Base-by-base conservation (phyloP, 2,888 invertebrate species). In the Apodemia zela region DNA sequence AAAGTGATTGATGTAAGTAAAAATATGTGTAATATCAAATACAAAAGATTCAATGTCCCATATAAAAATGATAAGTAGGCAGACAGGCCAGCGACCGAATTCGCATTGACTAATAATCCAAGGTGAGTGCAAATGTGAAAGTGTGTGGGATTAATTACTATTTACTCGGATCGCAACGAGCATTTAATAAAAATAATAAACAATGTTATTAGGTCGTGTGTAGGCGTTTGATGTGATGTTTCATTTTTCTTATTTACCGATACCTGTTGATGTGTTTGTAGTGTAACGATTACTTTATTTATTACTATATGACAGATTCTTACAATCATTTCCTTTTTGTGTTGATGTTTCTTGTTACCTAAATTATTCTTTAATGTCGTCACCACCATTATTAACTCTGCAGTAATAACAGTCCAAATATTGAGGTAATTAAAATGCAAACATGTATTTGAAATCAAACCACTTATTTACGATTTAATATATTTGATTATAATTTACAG, bases 91-190 rank as follows among this genome's bases (percentile, higher is more conserved):
- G 54, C 21, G 21, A 54, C 25, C 54, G 54, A 54, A 54, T 54
- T 54, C 33, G 59, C 59, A 17, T 38, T 42, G 59, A 35, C 38
- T 35, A 59, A 35, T 18, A 18, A n/a, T 18, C 18, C 54, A 62
- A 61, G 61, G 61, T 54, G 61, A 54, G 33, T 35, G 35, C 68
- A 64, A 66, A 78, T 78, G 82, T 78, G 89, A 89, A 89, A 89
- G 89, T 85, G 84, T 84, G 79, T 82, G 82, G 81, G 81, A 78
- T 84, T 85, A 87, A 87, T 87, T 83, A 81, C 76, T 82, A 75
- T 80, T 82, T 85, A 79, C 79, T 69, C 73, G 73, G 74, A 71
- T 78, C 72, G 75, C 76, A 77, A 77, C 72, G 68, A 77, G 79
- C 72, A 78, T 80, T 57, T 74, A 80, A 79, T 75, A 79, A 84